Conservation (phyloP, 2,113 vertebrate species). For the Ptilonorhynchus violaceus region DNA sequence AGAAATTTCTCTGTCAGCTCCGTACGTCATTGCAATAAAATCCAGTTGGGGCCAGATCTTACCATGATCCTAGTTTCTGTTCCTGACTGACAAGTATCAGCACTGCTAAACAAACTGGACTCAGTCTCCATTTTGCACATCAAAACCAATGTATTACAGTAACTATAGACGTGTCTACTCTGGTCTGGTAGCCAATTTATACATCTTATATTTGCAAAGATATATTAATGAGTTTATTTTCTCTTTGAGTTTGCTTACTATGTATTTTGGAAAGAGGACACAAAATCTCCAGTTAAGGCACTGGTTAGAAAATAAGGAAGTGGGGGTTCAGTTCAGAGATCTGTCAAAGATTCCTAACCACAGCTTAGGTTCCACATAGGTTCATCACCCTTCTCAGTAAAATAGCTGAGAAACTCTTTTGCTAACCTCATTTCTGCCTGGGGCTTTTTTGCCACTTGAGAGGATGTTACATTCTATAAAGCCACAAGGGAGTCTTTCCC, state of each 20-base stretch:
- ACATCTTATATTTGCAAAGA: not conserved
- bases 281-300: not conserved
- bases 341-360: not conserved
- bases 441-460: not conserved
- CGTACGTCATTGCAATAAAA: constrained; percentile 31
- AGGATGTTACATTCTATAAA: not conserved
- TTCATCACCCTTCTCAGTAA: not conserved
- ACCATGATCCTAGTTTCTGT: not conserved
- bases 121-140: not conserved
- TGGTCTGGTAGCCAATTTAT: not conserved
- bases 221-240: not conserved
- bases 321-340: not conserved
- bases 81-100: not conserved
- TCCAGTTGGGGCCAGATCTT: not conserved
- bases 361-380: not conserved
- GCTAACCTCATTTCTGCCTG: not conserved
- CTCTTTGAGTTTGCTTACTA: not conserved
- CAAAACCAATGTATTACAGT: not conserved
- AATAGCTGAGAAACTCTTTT: not conserved
- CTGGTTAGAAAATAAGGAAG: not conserved
- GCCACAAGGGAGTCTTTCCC: not conserved
- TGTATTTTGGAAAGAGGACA: not conserved
- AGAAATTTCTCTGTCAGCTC: constrained; percentile 6
- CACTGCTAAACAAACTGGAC: not conserved
- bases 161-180: not conserved